Percentiles rank a stretch among this genome's conserved stretches.
Evolutionary conservation across 2,113 vertebrate genomes (phyloP).

Genomic region (Labrus mixtus): DNA sequence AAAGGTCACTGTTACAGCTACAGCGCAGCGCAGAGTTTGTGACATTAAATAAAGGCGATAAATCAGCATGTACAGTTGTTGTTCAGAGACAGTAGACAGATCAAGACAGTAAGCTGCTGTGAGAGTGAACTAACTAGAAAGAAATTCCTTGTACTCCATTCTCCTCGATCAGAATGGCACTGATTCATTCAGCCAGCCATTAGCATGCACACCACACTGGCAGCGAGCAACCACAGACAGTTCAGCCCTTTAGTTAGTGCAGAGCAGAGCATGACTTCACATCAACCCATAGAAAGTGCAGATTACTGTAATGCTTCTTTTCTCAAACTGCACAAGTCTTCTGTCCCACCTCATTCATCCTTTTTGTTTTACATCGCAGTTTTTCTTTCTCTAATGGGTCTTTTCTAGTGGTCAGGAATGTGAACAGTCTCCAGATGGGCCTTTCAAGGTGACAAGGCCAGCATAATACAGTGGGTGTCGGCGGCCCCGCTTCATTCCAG

Average conservation of each 20-base stretch:
- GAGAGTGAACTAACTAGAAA: conserved; percentile 61
- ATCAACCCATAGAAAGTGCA: conserved; percentile 34
- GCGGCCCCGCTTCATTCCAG: conserved; percentile 67
- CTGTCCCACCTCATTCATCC: conserved; percentile 42
- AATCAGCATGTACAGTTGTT: conserved; percentile 39
- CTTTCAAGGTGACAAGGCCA: conserved; percentile 77
- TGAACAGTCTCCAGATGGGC: conserved; percentile 58
- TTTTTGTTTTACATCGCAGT: conserved; percentile 10
- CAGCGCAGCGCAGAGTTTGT: background rate
- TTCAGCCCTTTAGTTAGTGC: conserved; percentile 64
- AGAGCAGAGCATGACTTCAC: conserved; percentile 42
- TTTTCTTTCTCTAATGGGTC: conserved; percentile 10
- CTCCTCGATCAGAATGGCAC: conserved; percentile 69
- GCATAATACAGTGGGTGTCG: conserved; percentile 76
- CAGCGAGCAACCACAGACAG: conserved; percentile 65
- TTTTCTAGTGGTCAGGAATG: conserved; percentile 57
- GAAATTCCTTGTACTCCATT: conserved; percentile 72
- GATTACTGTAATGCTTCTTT: conserved; percentile 8
- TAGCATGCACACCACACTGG: conserved; percentile 76
- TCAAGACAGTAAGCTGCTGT: conserved; percentile 57
- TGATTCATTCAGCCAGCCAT: conserved; percentile 76
- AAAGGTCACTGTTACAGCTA: background rate
- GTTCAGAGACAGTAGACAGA: conserved; percentile 47
- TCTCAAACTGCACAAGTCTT: conserved; percentile 1
- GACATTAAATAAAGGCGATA: conserved; percentile 11